Base-by-base conservation (phyloP, 2,888 invertebrate species). In the Atrina japonica region DNA sequence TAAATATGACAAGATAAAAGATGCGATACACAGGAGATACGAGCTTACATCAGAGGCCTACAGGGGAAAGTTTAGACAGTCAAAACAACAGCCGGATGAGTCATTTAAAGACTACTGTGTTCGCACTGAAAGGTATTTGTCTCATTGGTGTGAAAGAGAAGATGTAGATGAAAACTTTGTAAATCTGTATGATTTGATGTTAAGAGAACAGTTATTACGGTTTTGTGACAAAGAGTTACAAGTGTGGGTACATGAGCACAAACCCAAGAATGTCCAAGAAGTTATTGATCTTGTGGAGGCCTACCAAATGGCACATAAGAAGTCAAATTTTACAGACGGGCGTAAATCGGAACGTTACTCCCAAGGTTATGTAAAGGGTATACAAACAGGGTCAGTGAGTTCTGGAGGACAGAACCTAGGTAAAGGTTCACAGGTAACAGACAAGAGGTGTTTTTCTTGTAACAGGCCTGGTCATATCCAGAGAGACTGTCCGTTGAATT, bases 231-330 rank as follows among this genome's bases (percentile, higher is more conserved):
- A 27, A 52, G 50, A 52, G 18, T 23, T 52, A 52, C 50, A 52
- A 23, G 23, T 52, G 18, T 52, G 50, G 50, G 23, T 52, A 27
- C 23, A 23, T 23, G 50, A 52, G 25, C 23, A 27, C 23, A 23
- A 52, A 52, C 50, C 50, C 14, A 52, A 52, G 50, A 52, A 27
- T n/a, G 50, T 52, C 23, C 14, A 14, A 14, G 50, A 52, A 52
- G 27, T 52, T 23, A 3, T 52, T 7, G 50, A 52, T 23, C 27
- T 52, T 18, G 50, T 27, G 16, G 50, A 52, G 27, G 50, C 50
- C 16, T 52, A 52, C 14, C 50, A 52, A 14, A 52, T 25, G 23
- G 50, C 50, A 52, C 50, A 52, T 14, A 23, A 23, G 23, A 27
- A 14, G 25, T 52, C 50, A 23, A 14, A 14, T 18, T n/a, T 14